Percentiles rank a stretch among this genome's conserved stretches.
Evolutionary conservation across 2,113 vertebrate species (phyloP).

Genomic region (Oriolus oriolus): DNA sequence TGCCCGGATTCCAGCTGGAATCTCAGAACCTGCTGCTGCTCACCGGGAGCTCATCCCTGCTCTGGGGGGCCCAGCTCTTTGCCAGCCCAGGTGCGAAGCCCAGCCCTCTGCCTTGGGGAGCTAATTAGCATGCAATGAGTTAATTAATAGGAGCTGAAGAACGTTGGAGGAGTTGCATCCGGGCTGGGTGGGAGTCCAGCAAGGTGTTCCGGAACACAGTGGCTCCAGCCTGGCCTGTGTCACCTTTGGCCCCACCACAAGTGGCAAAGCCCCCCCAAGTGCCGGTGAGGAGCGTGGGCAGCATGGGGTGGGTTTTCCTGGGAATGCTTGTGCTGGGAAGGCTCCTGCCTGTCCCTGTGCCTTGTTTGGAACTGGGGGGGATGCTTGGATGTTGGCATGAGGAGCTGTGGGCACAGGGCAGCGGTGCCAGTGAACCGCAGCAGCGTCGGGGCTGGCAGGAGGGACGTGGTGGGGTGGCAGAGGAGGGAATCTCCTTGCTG

Average conservation of each 20-base stretch:
- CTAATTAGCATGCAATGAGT: neutral
- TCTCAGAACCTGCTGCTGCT: neutral
- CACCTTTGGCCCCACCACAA: rapidly evolving
- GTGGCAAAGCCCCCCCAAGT: neutral
- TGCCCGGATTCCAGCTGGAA: neutral
- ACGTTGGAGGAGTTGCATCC: neutral
- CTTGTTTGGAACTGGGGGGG: neutral
- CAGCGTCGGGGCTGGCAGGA: neutral
- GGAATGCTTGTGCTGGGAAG: neutral
- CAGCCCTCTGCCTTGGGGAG: neutral
- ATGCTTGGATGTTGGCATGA: rapidly evolving
- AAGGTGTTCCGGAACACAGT: neutral
- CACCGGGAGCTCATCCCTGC: rapidly evolving
- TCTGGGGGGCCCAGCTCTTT: neutral
- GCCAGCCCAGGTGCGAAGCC: neutral
- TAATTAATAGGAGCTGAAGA: neutral
- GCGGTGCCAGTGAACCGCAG: rapidly evolving
- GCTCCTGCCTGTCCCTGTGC: neutral
- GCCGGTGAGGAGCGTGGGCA: rapidly evolving
- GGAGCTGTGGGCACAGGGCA: neutral
- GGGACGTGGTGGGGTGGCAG: rapidly evolving
- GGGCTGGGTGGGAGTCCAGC: neutral
- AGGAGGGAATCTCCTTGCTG: neutral
- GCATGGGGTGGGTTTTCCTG: rapidly evolving
- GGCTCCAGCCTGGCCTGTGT: neutral